These are phyloP conservation scores for Crotalus horridus DNA, from an alignment of 2,113 vertebrate genomes.

Conservation along the genomic window DNA sequence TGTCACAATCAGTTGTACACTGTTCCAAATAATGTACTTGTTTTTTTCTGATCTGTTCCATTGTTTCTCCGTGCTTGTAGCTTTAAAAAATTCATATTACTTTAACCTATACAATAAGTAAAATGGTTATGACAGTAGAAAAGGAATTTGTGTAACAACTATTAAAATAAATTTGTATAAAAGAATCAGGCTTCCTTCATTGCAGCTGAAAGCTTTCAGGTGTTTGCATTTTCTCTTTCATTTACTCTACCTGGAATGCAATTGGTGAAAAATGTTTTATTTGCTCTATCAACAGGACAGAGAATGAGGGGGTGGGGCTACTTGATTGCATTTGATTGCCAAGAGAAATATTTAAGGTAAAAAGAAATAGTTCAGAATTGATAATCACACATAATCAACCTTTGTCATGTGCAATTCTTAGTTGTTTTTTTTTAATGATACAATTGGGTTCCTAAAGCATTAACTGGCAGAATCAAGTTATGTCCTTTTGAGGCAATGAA, in stretches of 20 bases:
- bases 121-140: constrained; percentile 41
- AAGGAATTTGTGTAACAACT: constrained; percentile 53
- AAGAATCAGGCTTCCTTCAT: constrained; percentile 63
- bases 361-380: constrained; percentile 36
- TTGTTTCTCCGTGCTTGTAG: constrained; percentile 57
- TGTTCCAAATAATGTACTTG: constrained; percentile 44
- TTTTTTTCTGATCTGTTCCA: constrained; percentile 36
- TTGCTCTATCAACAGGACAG: constrained; percentile 32
- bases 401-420: constrained; percentile 23
- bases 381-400: constrained; percentile 46
- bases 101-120: constrained; percentile 40
- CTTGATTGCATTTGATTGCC: constrained; percentile 16
- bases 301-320: constrained; percentile 36
- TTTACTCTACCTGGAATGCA: constrained; percentile 32
- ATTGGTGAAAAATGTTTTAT: constrained; percentile 14
- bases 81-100: constrained; percentile 48
- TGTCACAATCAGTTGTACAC: constrained; percentile 28
- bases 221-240: constrained; percentile 49
- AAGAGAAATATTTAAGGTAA: background rate
- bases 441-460: constrained; percentile 9
- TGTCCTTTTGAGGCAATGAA: constrained; percentile 43
- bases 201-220: constrained; percentile 56
- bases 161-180: constrained; percentile 73
- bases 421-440: constrained; percentile 1
- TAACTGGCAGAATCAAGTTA: background rate